Conservation (phyloP, 2,113 vertebrate genomes). For the Glaucidium brasilianum region DNA sequence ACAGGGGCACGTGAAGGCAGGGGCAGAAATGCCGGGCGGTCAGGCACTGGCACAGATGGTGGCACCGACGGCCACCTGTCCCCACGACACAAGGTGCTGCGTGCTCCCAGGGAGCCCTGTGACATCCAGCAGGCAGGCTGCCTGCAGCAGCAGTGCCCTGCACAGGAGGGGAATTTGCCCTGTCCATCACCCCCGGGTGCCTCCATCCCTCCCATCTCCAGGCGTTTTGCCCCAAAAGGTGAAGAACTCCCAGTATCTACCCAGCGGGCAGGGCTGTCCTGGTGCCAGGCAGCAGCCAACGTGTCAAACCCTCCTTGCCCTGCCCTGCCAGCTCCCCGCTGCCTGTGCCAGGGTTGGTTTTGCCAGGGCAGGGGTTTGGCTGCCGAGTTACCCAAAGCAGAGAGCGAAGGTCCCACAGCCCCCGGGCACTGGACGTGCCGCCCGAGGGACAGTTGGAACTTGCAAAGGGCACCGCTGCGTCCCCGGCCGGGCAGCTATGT, state of each 20-base stretch:
- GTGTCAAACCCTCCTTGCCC: not conserved
- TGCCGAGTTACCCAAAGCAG: accelerated
- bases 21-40: not conserved
- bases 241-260: not conserved
- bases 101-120: not conserved
- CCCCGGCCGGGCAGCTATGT: not conserved
- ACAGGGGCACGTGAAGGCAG: not conserved
- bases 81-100: not conserved
- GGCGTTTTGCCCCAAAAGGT: not conserved
- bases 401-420: not conserved
- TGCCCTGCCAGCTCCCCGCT: not conserved
- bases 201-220: not conserved
- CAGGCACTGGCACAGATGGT: not conserved
- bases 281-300: accelerated
- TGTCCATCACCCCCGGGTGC: not conserved
- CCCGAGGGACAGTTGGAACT: not conserved
- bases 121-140: not conserved
- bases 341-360: not conserved
- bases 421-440: not conserved
- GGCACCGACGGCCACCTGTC: not conserved
- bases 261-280: not conserved
- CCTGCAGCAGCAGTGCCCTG: not conserved
- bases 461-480: not conserved
- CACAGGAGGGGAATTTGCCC: not conserved
- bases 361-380: not conserved